Evolutionary conservation across 2,113 vertebrate species (phyloP).

Genomic region (Calidris pygmaea): DNA sequence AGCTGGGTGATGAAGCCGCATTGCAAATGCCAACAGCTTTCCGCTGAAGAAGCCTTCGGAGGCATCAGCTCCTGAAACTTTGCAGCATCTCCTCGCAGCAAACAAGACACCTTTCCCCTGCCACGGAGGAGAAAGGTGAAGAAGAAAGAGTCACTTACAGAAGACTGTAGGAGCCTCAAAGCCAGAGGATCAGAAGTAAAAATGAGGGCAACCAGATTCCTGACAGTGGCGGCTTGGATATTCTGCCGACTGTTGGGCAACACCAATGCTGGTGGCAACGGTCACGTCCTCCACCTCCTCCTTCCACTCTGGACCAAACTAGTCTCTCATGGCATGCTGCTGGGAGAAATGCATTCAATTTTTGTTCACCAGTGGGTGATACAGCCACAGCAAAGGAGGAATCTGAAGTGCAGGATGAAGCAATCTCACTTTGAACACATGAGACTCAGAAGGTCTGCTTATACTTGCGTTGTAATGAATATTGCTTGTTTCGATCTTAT

Average conservation of each 20-base stretch:
- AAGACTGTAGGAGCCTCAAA: not conserved
- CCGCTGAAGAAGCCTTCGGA: not conserved
- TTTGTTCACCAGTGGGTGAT: not conserved
- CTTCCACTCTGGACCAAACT: not conserved
- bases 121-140: not conserved
- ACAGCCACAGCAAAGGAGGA: not conserved
- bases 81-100: not conserved
- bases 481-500: not conserved
- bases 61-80: not conserved
- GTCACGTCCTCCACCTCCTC: not conserved
- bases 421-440: not conserved
- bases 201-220: not conserved
- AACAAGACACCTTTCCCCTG: not conserved
- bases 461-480: not conserved
- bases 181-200: not conserved
- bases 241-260: not conserved
- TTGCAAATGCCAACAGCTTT: not conserved
- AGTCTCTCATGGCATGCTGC: accelerated
- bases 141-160: not conserved
- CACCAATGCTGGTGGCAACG: accelerated
- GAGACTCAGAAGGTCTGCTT: not conserved
- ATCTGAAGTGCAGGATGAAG: not conserved
- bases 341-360: not conserved
- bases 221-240: not conserved
- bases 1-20: not conserved